Evolutionary conservation across 2,888 invertebrate species (phyloP), one percentile per base, ranked within the genome.

Genomic region (Lithophane ornitopus): DNA sequence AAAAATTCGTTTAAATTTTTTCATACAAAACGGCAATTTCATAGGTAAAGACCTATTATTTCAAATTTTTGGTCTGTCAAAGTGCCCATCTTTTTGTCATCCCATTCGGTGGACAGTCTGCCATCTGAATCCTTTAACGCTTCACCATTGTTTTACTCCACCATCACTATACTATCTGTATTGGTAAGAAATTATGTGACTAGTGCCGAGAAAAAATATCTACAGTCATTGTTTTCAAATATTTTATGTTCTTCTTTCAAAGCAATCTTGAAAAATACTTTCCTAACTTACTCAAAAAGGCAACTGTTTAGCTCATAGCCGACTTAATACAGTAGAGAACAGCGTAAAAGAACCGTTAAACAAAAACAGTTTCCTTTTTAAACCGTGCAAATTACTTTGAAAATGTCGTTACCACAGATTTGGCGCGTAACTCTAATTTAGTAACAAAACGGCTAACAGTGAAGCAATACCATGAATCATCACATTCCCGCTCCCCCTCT

Each of bases 341-440:
- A 68, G 68, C 61, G 76, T 72, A 72, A 81, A 82, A 85, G 70
- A 77, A 41, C 65, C 58, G 69, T 74, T 75, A 78, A 65, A 78
- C 72, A 74, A 84, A 80, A 70, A 77, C 66, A 68, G 72, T 46
- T 72, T 63, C 58, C 66, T 70, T 80, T 78, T 86, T 56, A 85
- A 85, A 77, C 78, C 65, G 86, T 82, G 69, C 44, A 85, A 82
- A 85, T 82, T 82, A 82, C 82, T 85, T 82, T 71, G 58, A 72
- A 72, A 82, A 82, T 85, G 82, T 85, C 78, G 71, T 86, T 85
- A 80, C 79, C 78, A 74, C 82, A 81, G 86, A 86, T 86, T 88
- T 84, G 34, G 61, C 52, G 65, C 67, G 68, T 87, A 76, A 87
- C 74, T 88, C 76, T 82, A 87, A 88, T 85, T 88, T 85, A 76